Conservation (phyloP, 2,113 vertebrate species). For the Stomatorhinus ivindoensis region DNA sequence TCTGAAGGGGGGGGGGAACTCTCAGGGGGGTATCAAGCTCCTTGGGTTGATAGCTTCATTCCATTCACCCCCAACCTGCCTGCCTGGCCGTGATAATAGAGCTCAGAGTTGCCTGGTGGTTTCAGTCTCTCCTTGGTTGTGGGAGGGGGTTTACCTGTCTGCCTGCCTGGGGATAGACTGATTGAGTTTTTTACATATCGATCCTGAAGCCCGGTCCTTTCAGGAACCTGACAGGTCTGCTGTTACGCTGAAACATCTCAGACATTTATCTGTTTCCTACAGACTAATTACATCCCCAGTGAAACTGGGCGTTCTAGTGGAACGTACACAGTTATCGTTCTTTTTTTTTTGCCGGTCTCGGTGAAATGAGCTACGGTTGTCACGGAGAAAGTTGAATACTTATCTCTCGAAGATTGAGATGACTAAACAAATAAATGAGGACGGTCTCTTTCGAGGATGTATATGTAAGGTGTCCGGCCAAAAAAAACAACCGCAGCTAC, state of each 20-base stretch:
- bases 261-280: not conserved
- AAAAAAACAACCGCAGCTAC: not conserved
- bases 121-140: not conserved
- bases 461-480: not conserved
- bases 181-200: not conserved
- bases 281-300: constrained; percentile 4
- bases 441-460: not conserved
- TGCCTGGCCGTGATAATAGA: not conserved
- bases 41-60: not conserved
- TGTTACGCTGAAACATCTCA: not conserved
- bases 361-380: no score
- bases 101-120: not conserved
- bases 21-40: not conserved
- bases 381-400: not conserved
- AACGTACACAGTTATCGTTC: not conserved
- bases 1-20: not conserved
- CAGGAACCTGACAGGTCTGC: not conserved
- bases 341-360: not conserved
- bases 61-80: not conserved
- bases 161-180: not conserved
- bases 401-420: not conserved
- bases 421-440: not conserved
- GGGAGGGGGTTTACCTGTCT: not conserved
- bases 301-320: not conserved
- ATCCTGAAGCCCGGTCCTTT: not conserved